Evolutionary conservation across 1,140 invertebrate genomes (phyloP), one percentile per base, ranked within the genome.

Genomic region (Lepidurus couesii): DNA sequence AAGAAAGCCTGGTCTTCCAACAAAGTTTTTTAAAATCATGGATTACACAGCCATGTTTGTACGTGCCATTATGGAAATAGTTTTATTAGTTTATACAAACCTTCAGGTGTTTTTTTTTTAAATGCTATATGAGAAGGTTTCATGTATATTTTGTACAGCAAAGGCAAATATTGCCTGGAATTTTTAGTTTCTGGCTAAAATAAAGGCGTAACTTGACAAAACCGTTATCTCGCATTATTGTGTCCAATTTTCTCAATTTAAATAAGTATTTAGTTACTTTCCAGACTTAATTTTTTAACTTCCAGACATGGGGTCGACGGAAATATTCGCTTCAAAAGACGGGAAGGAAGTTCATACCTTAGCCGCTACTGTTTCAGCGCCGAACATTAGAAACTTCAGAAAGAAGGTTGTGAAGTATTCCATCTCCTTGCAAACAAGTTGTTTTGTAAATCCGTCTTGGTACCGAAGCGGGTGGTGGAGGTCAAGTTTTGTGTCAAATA

Each of bases 1-100:
- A n/a, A 21, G 21, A 65, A n/a, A 65, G n/a, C 53, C 45, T 65
- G 53, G 53, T 65, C 53, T 65, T 65, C 53, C 53, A 65, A 65
- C 53, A 65, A 65, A 65, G 53, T 65, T 65, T 65, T 65, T 65
- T 16, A 13, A 34, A 34, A 65, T 65, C 21, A 21, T 65, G 53
- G 34, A 7, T 65, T 21, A 7, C 53, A 65, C 5, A 65, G 53
- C 53, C 53, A 65, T 65, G 53, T 65, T 65, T 2, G n/a, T 65
- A 16, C 21, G 53, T 65, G 53, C 53, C 53, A 65, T 65, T 65
- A 21, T 65, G 16, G 53, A 65, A 65, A 65, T 65, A 65, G 53
- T 65, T 65, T 34, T 34, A 34, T 34, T 34, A 34, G 34, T 34
- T 34, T 34, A 34, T 34, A 2, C 34, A 34, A 34, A 34, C 34